Evolutionary conservation across 1,140 invertebrate species (phyloP).

Genomic region (Formica selysi): DNA sequence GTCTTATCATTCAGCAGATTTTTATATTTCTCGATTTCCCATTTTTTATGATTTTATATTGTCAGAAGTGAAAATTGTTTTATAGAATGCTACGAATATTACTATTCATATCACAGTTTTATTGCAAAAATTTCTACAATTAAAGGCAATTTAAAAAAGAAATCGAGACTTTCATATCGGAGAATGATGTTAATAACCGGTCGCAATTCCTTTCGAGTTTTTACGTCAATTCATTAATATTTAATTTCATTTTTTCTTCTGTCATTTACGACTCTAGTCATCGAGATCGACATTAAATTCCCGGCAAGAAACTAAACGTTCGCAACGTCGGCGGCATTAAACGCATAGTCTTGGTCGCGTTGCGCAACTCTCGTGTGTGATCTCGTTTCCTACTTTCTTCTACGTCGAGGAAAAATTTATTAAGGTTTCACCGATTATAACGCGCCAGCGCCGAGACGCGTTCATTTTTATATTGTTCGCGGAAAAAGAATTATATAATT

Average conservation of each 20-base stretch:
- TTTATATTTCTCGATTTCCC: background rate
- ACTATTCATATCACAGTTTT: background rate
- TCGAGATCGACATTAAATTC: background rate
- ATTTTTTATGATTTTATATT: background rate
- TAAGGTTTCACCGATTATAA: conserved; percentile 59
- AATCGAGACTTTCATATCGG: background rate
- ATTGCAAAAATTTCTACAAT: background rate
- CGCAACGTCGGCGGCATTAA: background rate
- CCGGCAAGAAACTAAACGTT: background rate
- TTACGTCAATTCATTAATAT: conserved; percentile 8
- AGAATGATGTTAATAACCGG: background rate
- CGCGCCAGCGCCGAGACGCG: background rate
- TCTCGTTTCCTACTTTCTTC: conserved; percentile 56
- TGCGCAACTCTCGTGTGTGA: conserved; percentile 36
- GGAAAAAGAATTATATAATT: conserved; percentile 67
- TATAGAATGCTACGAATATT: background rate
- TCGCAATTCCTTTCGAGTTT: background rate
- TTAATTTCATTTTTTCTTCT: background rate
- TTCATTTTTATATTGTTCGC: conserved; percentile 45
- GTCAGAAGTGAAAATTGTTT: background rate
- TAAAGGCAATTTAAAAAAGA: background rate
- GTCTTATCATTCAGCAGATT: background rate
- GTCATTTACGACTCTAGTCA: background rate
- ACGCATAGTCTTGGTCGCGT: conserved; percentile 22
- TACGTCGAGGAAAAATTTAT: conserved; percentile 34